Percentiles rank a stretch among this genome's conserved stretches.
Conservation (phyloP, 1,140 invertebrate species). For the Neoseiulus cucumeris region DNA sequence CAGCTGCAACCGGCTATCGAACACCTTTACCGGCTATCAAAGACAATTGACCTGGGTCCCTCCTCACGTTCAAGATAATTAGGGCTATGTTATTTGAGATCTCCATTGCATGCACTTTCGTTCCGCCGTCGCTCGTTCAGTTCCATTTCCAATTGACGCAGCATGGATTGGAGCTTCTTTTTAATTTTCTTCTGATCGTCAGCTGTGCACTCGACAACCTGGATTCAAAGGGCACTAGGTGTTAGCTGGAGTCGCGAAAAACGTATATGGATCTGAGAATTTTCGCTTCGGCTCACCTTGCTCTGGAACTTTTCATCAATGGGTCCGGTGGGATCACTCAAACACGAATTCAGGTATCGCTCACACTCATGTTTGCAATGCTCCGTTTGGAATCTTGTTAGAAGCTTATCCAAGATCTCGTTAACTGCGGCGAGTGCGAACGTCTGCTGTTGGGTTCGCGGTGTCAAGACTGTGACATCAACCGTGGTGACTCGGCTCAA, state of each 20-base stretch:
- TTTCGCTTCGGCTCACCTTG: not conserved
- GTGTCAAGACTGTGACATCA: not conserved
- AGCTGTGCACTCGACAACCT: not conserved
- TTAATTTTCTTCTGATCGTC: slow-evolving; percentile 2
- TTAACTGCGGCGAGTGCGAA: not conserved
- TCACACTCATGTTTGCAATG: not conserved
- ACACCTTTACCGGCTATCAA: no score
- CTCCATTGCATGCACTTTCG: no score
- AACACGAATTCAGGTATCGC: not conserved
- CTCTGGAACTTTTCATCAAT: slow-evolving; percentile 5
- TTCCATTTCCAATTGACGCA: not conserved
- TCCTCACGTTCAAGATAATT: no score
- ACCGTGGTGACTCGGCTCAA: not conserved
- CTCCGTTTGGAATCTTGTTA: not conserved
- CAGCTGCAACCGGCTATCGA: no score
- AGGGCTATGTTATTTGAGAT: no score
- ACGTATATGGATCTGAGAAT: not conserved
- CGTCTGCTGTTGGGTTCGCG: not conserved
- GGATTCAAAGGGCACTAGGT: not conserved
- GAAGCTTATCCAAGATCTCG: not conserved
- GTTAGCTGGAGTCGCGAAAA: not conserved
- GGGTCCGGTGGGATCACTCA: not conserved
- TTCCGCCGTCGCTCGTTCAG: no score
- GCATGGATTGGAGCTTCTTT: not conserved
- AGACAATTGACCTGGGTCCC: no score